Percentiles rank a stretch among this genome's conserved stretches.
Conservation (phyloP, 2,113 vertebrate genomes). For the Accipiter cooperii region DNA sequence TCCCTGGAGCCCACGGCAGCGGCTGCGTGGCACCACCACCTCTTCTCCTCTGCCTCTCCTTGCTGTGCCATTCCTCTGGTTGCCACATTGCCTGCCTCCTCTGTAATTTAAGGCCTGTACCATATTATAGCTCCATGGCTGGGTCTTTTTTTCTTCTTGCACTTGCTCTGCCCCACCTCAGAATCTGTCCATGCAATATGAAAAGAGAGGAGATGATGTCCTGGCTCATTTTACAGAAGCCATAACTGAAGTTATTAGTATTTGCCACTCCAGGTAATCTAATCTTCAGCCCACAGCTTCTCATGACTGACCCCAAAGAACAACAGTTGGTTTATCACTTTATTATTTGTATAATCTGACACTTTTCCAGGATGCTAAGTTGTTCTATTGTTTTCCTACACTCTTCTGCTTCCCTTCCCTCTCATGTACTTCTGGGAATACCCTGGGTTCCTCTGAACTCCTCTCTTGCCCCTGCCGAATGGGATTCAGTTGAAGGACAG, state of each 20-base stretch:
- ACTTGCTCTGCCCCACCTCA: background rate
- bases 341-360: background rate
- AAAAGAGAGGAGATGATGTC: background rate
- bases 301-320: background rate
- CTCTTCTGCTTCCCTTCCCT: background rate
- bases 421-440: background rate
- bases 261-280: background rate
- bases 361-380: background rate
- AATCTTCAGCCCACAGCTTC: background rate
- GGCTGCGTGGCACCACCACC: fast-evolving
- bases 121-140: background rate
- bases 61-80: background rate
- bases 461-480: background rate
- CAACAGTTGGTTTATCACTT: background rate
- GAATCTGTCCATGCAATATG: background rate
- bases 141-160: background rate
- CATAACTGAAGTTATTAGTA: background rate
- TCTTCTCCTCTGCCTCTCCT: background rate
- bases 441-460: background rate
- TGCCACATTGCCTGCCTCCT: background rate
- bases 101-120: background rate
- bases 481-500: background rate
- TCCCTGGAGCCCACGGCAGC: background rate
- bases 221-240: background rate
- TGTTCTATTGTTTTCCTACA: background rate